Percentiles rank a stretch among this genome's conserved stretches.
These are phyloP conservation scores for Ormyrus labotus DNA, from an alignment of 2,888 invertebrate genomes.

Conservation along the genomic window DNA sequence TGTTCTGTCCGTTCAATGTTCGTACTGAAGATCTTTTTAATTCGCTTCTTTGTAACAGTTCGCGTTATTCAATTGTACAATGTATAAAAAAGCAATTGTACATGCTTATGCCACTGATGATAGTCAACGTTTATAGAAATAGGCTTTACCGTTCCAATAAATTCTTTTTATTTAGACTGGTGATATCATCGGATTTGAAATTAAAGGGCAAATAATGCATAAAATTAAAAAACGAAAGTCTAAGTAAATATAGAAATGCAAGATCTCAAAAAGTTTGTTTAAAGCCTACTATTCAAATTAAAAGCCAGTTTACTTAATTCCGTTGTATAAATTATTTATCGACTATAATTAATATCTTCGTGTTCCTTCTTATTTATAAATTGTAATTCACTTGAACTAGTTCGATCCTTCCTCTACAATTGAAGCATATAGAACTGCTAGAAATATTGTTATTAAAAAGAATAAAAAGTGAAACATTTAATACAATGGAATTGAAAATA, in stretches of 20 bases:
- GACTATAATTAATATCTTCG: constrained; percentile 23
- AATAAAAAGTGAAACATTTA: constrained; percentile 26
- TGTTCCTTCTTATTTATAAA: constrained; percentile 32
- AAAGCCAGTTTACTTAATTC: too few species aligned
- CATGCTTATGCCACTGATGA: not conserved
- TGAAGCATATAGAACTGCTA: constrained; percentile 33
- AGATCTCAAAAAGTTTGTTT: too few species aligned
- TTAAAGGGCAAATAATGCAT: too few species aligned
- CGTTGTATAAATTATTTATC: not conserved
- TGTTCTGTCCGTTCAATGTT: constrained; percentile 28
- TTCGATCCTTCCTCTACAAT: constrained; percentile 28
- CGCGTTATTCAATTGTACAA: not conserved
- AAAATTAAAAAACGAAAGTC: too few species aligned
- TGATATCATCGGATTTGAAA: too few species aligned
- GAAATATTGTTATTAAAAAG: constrained; percentile 46
- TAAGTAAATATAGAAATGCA: too few species aligned
- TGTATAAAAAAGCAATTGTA: not conserved
- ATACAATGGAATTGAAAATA: constrained; percentile 3
- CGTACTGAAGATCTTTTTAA: constrained; percentile 13
- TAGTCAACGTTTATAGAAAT: not conserved
- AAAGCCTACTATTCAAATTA: too few species aligned
- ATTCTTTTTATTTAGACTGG: not conserved
- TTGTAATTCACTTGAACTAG: constrained; percentile 37
- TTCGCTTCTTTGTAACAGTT: constrained; percentile 5
- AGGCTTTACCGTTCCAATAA: not conserved